phyloP scores from a whole-genome alignment of 2,888 invertebrate species.

The Ashinkailepas kermadecensis region DNA sequence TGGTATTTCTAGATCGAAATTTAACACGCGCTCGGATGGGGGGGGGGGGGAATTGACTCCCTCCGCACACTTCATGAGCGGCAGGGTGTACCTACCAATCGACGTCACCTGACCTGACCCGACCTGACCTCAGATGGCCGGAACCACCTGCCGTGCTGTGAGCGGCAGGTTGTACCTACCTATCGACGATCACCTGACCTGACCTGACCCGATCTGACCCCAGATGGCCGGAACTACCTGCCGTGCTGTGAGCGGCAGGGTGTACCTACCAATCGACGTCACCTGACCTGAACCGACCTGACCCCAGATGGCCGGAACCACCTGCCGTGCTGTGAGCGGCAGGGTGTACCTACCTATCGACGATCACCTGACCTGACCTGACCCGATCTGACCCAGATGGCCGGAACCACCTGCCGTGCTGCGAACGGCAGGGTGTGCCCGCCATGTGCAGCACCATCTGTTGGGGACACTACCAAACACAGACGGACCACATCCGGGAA shows the following conservation, averaged over 20 bases:
- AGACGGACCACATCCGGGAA: conserved; percentile 72
- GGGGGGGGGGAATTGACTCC: too few relatives aligned
- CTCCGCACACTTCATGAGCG: too few relatives aligned
- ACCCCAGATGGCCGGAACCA: conserved; percentile 68
- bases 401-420: conserved; percentile 76
- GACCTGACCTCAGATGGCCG: conserved; percentile 55
- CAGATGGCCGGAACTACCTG: conserved; percentile 74
- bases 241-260: too few relatives aligned
- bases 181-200: neutral
- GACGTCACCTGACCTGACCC: too few relatives aligned
- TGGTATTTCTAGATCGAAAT: too few relatives aligned
- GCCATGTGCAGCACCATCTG: conserved; percentile 80
- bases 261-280: too few relatives aligned
- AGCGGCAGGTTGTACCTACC: conserved; percentile 63
- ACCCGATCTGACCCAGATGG: conserved; percentile 51
- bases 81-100: too few relatives aligned
- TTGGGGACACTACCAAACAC: conserved; percentile 73
- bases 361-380: neutral
- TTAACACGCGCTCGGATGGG: too few relatives aligned
- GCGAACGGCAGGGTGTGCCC: conserved; percentile 69
- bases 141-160: conserved; percentile 78
- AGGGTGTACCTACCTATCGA: conserved; percentile 55
- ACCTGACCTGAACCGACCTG: too few relatives aligned
- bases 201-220: neutral
- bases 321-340: conserved; percentile 73